Percentiles rank a stretch among this genome's conserved stretches.
These are phyloP conservation scores for Philotrypesis tridentata DNA, from an alignment of 1,140 invertebrate genomes.

Conservation along the genomic window DNA sequence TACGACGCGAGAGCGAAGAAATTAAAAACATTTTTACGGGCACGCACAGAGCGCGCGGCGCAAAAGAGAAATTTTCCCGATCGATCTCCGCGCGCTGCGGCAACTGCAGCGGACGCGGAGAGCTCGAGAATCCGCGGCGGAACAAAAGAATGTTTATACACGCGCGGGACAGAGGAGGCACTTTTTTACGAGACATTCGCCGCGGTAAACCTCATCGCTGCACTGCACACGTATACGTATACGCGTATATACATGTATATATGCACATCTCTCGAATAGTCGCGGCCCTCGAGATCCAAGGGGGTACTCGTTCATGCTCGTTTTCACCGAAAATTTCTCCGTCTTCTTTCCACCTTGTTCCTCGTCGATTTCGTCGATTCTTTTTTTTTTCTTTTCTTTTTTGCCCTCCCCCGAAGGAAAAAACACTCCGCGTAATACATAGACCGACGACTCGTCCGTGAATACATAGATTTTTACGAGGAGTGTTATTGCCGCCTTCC, in stretches of 20 bases:
- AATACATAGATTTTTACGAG: constrained; percentile 40
- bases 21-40: constrained; percentile 45
- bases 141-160: neutral
- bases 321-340: constrained; percentile 14
- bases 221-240: too few species aligned
- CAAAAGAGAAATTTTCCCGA: constrained; percentile 1
- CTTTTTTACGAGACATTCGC: constrained; percentile 26
- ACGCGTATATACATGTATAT: too few species aligned
- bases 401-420: too few species aligned
- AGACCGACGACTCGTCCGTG: neutral
- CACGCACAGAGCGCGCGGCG: too few species aligned
- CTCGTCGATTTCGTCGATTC: neutral
- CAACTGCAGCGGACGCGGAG: neutral
- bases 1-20: constrained; percentile 29
- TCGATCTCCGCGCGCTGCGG: neutral
- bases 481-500: neutral
- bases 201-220: constrained; percentile 40
- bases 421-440: too few species aligned
- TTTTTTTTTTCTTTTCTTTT: constrained; percentile 1
- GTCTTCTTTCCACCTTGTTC: neutral
- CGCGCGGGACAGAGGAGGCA: neutral
- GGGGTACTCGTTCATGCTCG: neutral
- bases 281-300: too few species aligned
- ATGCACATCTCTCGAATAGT: neutral
- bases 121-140: constrained; percentile 7